Percentiles rank a stretch among this genome's conserved stretches.
Evolutionary conservation across 2,113 vertebrate genomes (phyloP).

Genomic region (Calidris pugnax): DNA sequence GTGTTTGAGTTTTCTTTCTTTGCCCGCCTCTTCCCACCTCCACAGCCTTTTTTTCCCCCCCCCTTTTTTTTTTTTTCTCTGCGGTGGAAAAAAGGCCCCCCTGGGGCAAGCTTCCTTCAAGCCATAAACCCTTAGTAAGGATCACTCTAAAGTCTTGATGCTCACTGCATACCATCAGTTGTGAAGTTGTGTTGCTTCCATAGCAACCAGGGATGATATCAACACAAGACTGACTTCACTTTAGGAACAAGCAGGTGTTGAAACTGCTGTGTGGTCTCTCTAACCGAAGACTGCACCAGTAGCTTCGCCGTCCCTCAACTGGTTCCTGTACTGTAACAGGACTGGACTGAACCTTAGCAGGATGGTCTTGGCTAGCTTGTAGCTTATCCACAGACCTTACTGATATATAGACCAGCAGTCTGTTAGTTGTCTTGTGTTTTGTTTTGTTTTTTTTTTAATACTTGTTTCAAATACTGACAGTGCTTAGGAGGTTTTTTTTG

Average conservation of each 20-base stretch:
- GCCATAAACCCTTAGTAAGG: neutral
- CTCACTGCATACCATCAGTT: neutral
- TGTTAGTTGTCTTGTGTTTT: neutral
- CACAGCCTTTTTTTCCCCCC: too few species aligned
- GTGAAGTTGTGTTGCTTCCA: neutral
- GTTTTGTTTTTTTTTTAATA: neutral
- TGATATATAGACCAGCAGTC: neutral
- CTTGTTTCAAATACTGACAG: neutral
- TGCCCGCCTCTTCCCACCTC: too few species aligned
- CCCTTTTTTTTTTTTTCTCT: too few species aligned
- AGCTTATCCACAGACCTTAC: neutral
- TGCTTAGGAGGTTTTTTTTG: neutral
- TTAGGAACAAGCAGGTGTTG: neutral
- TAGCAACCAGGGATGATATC: neutral
- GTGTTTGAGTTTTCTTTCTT: accelerated
- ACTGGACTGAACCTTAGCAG: neutral
- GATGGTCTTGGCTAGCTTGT: neutral
- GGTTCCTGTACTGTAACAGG: neutral
- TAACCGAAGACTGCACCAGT: neutral
- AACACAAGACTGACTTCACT: neutral
- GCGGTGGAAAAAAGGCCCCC: neutral
- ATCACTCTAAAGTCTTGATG: neutral
- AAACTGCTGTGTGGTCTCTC: neutral
- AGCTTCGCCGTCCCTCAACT: neutral
- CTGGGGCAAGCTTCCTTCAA: neutral